These are phyloP conservation scores for Sebastes fasciatus DNA, from an alignment of 2,113 vertebrate species.

Conservation along the genomic window DNA sequence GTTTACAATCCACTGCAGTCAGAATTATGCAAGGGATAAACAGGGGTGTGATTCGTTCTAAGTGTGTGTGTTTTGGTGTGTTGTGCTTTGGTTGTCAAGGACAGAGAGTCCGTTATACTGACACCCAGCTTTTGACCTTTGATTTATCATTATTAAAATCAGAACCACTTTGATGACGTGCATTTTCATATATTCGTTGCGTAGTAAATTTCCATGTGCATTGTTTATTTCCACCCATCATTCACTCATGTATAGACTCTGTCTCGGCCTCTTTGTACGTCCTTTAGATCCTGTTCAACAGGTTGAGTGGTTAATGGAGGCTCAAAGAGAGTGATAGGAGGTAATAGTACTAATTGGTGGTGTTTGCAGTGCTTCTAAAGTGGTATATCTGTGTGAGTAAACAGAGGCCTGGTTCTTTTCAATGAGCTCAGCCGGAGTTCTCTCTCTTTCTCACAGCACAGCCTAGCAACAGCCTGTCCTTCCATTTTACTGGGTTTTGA, in stretches of 20 bases:
- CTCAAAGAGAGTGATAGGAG: constrained; percentile 56
- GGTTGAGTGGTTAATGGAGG: constrained; percentile 65
- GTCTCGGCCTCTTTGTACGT: constrained; percentile 34
- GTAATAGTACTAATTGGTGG: constrained; percentile 80
- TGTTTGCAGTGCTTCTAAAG: constrained; percentile 69
- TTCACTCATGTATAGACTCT: constrained; percentile 4
- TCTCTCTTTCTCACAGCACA: constrained; percentile 73
- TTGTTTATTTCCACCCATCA: constrained; percentile 25
- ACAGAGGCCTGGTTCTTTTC: constrained; percentile 76
- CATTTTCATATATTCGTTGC: not conserved
- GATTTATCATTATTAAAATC: constrained; percentile 26
- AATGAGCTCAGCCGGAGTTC: constrained; percentile 72
- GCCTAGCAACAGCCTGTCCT: constrained; percentile 80
- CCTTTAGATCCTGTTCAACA: constrained; percentile 52
- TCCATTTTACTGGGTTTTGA: constrained; percentile 78
- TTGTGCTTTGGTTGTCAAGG: constrained; percentile 24
- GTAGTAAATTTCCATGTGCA: constrained; percentile 26
- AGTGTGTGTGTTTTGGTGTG: constrained; percentile 57
- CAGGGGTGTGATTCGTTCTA: constrained; percentile 28
- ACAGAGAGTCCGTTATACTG: constrained; percentile 14
- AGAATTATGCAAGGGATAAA: not conserved
- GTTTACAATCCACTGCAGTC: constrained; percentile 22
- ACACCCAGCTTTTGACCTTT: constrained; percentile 43
- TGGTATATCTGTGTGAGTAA: constrained; percentile 76
- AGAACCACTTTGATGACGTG: not conserved